Percentiles rank a stretch among this genome's conserved stretches.
phyloP scores from a whole-genome alignment of 2,113 vertebrate genomes.

The Paraplagusia blochii region DNA sequence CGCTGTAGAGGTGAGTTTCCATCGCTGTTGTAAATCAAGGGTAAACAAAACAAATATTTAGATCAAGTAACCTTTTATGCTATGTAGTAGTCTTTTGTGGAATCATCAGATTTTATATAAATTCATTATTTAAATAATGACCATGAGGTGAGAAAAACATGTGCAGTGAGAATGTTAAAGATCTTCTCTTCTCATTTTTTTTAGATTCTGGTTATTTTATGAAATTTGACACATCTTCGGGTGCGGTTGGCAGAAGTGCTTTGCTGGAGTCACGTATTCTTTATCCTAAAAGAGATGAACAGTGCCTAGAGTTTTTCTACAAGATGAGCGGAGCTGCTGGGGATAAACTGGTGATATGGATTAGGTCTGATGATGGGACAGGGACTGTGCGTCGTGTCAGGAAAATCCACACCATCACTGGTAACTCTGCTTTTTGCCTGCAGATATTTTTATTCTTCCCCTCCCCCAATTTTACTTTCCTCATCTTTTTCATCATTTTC shows the following conservation, averaged over 20 bases:
- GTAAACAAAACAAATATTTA: neutral
- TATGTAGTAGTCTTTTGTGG: too few relatives aligned
- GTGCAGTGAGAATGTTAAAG: too few relatives aligned
- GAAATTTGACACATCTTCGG: slow-evolving; percentile 75
- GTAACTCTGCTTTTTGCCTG: slow-evolving; percentile 51
- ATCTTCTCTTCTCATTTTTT: slow-evolving; percentile 5
- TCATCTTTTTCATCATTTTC: slow-evolving; percentile 6
- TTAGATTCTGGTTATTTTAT: slow-evolving; percentile 86
- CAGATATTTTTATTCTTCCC: neutral
- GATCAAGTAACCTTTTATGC: too few relatives aligned
- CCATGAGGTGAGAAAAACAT: too few relatives aligned
- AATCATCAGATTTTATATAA: too few relatives aligned
- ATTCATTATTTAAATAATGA: too few relatives aligned
- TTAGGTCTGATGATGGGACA: slow-evolving; percentile 81
- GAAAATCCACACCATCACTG: slow-evolving; percentile 81
- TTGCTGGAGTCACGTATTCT: slow-evolving; percentile 87
- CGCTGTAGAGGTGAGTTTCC: slow-evolving; percentile 79
- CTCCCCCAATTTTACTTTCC: neutral
- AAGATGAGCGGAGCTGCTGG: slow-evolving; percentile 76
- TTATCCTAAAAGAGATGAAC: slow-evolving; percentile 82
- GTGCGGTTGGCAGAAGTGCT: slow-evolving; percentile 67
- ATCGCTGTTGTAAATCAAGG: neutral
- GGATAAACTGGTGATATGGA: slow-evolving; percentile 83
- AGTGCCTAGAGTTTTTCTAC: slow-evolving; percentile 92
- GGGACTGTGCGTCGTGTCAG: slow-evolving; percentile 73